phyloP scores from a whole-genome alignment of 2,888 invertebrate species.

The Leucoma salicis region DNA sequence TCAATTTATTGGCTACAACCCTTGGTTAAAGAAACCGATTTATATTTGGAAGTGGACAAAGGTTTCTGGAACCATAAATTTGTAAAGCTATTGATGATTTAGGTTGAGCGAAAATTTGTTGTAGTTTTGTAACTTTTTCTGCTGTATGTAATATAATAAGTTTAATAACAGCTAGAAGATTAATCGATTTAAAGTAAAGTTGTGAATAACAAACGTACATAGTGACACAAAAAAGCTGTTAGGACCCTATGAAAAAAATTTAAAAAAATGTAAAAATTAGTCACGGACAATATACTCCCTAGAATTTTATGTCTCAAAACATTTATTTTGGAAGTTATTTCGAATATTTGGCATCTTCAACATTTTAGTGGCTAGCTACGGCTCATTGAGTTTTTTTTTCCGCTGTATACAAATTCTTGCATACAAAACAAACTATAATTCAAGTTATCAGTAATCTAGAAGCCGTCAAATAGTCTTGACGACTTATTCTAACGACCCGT shows the following conservation, averaged over 20 bases:
- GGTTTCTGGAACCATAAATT: conserved; percentile 23
- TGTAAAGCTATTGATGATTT: conserved; percentile 45
- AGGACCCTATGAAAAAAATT: too few relatives aligned
- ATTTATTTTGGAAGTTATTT: neutral
- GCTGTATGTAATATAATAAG: too few relatives aligned
- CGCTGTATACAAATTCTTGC: conserved; percentile 64
- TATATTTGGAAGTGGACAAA: conserved; percentile 34
- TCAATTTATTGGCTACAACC: conserved; percentile 68
- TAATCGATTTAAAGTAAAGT: too few relatives aligned
- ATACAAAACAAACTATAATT: conserved; percentile 63
- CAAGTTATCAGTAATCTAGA: conserved; percentile 59
- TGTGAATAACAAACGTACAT: too few relatives aligned
- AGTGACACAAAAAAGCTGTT: too few relatives aligned
- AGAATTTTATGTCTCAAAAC: neutral
- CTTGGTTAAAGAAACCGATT: conserved; percentile 39
- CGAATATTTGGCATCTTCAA: conserved; percentile 18
- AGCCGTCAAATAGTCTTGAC: conserved; percentile 61
- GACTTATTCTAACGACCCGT: conserved; percentile 63
- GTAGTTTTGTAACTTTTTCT: conserved; percentile 7
- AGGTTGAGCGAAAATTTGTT: conserved; percentile 31
- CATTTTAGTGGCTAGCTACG: conserved; percentile 50
- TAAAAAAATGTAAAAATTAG: neutral
- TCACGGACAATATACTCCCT: neutral
- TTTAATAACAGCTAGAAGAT: too few relatives aligned
- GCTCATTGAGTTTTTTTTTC: conserved; percentile 62